Base-by-base conservation (phyloP, 2,888 invertebrate species). In the Volucella inanis region DNA sequence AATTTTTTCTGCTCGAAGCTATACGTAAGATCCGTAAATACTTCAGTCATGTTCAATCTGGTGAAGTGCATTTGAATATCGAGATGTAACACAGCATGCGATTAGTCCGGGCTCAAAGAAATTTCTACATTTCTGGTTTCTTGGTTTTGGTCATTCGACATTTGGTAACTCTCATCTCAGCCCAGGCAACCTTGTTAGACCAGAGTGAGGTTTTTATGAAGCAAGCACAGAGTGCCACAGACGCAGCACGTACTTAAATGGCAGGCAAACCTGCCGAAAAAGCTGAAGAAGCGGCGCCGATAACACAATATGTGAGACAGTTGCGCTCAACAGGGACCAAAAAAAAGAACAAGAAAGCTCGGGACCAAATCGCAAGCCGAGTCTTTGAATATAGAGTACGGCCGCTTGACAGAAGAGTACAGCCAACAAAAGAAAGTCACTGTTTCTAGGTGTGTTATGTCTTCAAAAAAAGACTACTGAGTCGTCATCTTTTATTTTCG, bases 91-190 rank as follows among this genome's bases (percentile, higher is more conserved):
- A 95, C 92, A 95, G 96, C 90, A 98, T 99, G 99, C 95, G 98
- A 71, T 93, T 99, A 81, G 99, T 99, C 93, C 94, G 99, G 72
- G 98, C 99, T 0, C 99, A 99, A 92, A 94, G 99, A 71, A 99
- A 99, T 93, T 98, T 99, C 91, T 99, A 99, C 93, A 99, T 99
- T 88, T 97, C 98, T 79, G 99, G 99, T 14, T 99, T 99, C 91
- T 94, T 99, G 75, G 96, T 97, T 82, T 93, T 99, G 88, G 98
- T 99, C 0, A 97, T 99, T 88, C 95, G 98, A 52, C 95, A 98
- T 39, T 93, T 99, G 87, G 95, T 98, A 1, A 95, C 94, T 67
- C 93, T 99, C 90, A 96, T 99, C 88, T 96, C 97, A 0, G 94
- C 95, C 10, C 95, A 98, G 91, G 98, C 99, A 0, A 93, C 94